A percentile compares a stretch with the other conserved stretches of the same genome.
Conservation (phyloP, 2,797 vertebrate genomes). For the Karalla daura region DNA sequence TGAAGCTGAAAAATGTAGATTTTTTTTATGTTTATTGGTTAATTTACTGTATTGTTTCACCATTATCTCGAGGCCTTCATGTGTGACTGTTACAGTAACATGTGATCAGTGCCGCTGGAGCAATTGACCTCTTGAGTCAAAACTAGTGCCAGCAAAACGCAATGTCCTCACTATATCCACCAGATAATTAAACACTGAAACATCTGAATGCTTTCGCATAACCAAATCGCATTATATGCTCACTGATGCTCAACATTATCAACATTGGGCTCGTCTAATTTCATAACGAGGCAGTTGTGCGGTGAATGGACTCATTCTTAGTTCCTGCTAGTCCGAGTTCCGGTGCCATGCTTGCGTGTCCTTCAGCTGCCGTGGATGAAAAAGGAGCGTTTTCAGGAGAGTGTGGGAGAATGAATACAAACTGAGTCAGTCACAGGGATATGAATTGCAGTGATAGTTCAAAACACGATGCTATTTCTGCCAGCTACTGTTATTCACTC, state of each 20-base stretch:
- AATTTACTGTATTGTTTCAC: background rate
- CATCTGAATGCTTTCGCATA: background rate
- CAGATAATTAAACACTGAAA: background rate
- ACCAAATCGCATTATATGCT: background rate
- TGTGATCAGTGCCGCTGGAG: too few species aligned
- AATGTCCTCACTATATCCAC: background rate
- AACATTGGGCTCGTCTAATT: slow-evolving; percentile 15
- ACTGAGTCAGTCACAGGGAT: slow-evolving; percentile 75
- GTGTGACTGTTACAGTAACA: background rate
- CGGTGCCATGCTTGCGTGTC: slow-evolving; percentile 41
- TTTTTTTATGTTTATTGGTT: background rate
- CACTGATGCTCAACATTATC: slow-evolving; percentile 1
- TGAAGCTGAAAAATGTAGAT: background rate
- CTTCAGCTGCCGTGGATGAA: slow-evolving; percentile 59
- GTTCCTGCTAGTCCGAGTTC: slow-evolving; percentile 14
- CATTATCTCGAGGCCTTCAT: background rate
- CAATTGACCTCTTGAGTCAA: background rate
- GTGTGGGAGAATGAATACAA: slow-evolving; percentile 76
- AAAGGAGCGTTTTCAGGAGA: slow-evolving; percentile 55
- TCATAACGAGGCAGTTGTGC: slow-evolving; percentile 24
- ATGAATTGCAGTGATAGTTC: slow-evolving; percentile 74
- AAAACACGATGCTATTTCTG: slow-evolving; percentile 81
- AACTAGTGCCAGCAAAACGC: background rate
- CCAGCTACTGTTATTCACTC: slow-evolving; percentile 78
- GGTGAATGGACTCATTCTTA: slow-evolving; percentile 62